Conservation (phyloP, 2,113 vertebrate genomes). For the Chrysemys picta region DNA sequence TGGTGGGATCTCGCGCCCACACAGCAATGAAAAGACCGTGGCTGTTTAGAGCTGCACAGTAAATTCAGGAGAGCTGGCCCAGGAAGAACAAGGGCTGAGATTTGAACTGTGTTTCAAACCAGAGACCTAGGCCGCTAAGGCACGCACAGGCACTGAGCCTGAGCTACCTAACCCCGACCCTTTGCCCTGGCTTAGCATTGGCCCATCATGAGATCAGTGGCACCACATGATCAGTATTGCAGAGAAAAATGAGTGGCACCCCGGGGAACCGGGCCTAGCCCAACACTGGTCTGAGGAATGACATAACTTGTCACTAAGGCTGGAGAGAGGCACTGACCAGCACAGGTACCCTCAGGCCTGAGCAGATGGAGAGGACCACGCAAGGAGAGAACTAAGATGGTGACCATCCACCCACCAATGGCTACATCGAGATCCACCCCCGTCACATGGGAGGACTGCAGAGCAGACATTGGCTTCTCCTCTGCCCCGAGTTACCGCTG, state of each 20-base stretch:
- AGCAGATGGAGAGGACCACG: no score
- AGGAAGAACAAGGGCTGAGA: not conserved
- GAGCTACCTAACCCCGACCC: not conserved
- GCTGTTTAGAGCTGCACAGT: not conserved
- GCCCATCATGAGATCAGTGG: not conserved
- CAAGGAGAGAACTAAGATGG: not conserved
- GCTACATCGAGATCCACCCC: not conserved
- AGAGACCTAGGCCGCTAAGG: no score
- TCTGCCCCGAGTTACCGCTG: not conserved
- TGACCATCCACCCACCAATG: not conserved
- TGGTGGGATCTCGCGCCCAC: not conserved
- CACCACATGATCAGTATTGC: not conserved
- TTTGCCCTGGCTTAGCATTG: no score
- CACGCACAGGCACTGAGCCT: no score
- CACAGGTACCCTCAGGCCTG: no score
- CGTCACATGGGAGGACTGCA: not conserved
- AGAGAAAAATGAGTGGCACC: no score
- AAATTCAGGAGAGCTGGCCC: not conserved
- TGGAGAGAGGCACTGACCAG: not conserved
- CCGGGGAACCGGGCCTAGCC: not conserved
- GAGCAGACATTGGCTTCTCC: not conserved
- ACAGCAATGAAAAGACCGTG: not conserved
- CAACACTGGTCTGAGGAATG: not conserved
- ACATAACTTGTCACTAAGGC: no score
- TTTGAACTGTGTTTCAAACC: not conserved